Evolutionary conservation across 2,113 vertebrate species (phyloP), one percentile per base, ranked within the genome.

Genomic region (Recurvirostra avosetta): DNA sequence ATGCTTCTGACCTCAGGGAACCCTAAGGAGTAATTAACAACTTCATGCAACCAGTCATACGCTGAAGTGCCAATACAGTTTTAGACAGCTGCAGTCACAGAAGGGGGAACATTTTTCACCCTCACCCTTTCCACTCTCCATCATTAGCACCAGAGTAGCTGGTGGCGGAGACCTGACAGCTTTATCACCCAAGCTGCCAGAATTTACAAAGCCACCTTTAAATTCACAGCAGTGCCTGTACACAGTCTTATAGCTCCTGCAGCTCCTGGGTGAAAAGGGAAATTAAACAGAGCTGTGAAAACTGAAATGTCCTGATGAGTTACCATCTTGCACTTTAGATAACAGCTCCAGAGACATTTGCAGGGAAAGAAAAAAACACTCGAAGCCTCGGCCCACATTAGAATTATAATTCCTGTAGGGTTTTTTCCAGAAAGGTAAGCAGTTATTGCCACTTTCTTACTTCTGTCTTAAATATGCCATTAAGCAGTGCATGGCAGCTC

Each of bases 121-220:
- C 68, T 59, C 58, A 23, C 62, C 59, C 76, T 45, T 55, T 67
- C 41, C 63, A n/a, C 68, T 56, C 58, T 62, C 70, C 53, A 49
- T 92, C 59, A 72, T 77, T 38, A 81, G 70, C n/a, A 66, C n/a
- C 15, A 32, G 58, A 87, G 72, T 61, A 88, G 83, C 92, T 92
- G 89, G 89, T 93, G 62, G 88, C 50, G 12, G 70, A 92, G 70
- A 85, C 38, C 68, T 58, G 90, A 93, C 95, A 97, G 94, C 77
- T 97, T 95, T 95, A 95, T 91, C 94, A 90, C 70, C 78, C 47
- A 73, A 94, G 86, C 87, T 94, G 82, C 83, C 95, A 95, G 78
- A 86, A 86, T 92, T 90, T 91, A 92, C 92, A 95, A 86, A 94
- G 86, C 86, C 52, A 62, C 50, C 86, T 92, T 66, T 62, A 94